phyloP scores from a whole-genome alignment of 2,888 invertebrate genomes.

The Drosophila parthenogenetica region DNA sequence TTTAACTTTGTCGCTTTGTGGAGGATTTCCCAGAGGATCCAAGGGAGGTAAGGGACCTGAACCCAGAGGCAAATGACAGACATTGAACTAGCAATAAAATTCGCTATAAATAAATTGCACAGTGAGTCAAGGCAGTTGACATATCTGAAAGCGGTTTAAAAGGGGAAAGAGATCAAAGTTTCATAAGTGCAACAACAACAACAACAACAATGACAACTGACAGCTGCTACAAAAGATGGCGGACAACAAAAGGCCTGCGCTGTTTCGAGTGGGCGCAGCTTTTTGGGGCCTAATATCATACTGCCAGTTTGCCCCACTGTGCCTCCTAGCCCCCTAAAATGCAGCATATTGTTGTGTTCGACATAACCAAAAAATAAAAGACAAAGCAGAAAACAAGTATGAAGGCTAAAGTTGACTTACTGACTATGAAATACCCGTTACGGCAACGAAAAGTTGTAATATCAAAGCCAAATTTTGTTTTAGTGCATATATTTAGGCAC shows the following conservation, averaged over 20 bases:
- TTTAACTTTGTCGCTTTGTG: constrained; percentile 54
- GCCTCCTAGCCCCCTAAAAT: background rate
- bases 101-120: constrained; percentile 56
- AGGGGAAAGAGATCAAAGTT: constrained; percentile 42
- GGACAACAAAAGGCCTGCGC: constrained; percentile 52
- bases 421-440: background rate
- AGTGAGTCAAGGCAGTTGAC: constrained; percentile 51
- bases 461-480: background rate
- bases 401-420: background rate
- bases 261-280: constrained; percentile 11
- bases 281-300: constrained; percentile 45
- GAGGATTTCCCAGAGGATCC: constrained; percentile 3
- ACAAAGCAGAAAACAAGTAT: background rate
- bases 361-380: constrained; percentile 50
- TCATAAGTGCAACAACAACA: constrained; percentile 50
- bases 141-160: constrained; percentile 15
- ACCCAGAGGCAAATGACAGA: constrained; percentile 43
- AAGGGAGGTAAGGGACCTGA: background rate
- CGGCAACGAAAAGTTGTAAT: background rate
- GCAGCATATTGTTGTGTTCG: constrained; percentile 68
- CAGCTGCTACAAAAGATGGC: constrained; percentile 60
- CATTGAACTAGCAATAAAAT: constrained; percentile 61
- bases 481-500: too few species aligned
- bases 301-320: constrained; percentile 17
- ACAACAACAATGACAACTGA: constrained; percentile 35